Base-by-base conservation (phyloP, 2,113 vertebrate species). In the Pangasianodon hypophthalmus region DNA sequence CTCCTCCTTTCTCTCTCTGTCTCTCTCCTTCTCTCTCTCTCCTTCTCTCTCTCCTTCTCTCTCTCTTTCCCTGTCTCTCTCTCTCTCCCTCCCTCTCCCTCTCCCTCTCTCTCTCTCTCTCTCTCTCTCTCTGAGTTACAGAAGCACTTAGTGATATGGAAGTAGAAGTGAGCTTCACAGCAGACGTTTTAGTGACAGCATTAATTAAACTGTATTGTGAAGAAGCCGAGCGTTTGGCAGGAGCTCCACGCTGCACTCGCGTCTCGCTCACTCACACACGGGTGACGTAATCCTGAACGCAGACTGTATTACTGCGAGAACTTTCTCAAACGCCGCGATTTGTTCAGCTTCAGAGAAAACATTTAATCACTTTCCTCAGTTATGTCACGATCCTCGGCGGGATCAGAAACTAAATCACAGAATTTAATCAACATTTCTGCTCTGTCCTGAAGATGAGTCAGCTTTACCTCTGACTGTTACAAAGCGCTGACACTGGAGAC, bases 141-240 rank as follows among this genome's bases (percentile, higher is more conserved):
- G 93, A 95, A 95, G 95, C 96, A 96, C 96, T 96, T 96, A 96
- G 94, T 95, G 64, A 96, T 95, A 96, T 96, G 96, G 95, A 94
- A 96, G 94, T 94, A 94, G 94, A 96, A 95, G 95, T 95, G 95
- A 96, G 95, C 95, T 95, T 95, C 87, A 95, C 94, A 86, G 83
- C 73, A 83, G 93, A 94, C 95, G 94, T 96, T 96, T 96, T 96
- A 96, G 95, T 95, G 95, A 95, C 96, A 96, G 95, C 95, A 95
- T 96, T 96, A 95, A 96, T 96, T 96, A 96, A 96, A 95, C 94
- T 93, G 94, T 94, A 95, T 94, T 94, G 95, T 95, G 95, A 93
- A 94, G 94, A 95, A 94, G 94, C 95, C 95, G 95, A 95, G 94
- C 93, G 93, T 94, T 96, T 96, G 95, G 96, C 96, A 96, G 71